phyloP scores from a whole-genome alignment of 1,140 invertebrate species.

The Manduca sexta region DNA sequence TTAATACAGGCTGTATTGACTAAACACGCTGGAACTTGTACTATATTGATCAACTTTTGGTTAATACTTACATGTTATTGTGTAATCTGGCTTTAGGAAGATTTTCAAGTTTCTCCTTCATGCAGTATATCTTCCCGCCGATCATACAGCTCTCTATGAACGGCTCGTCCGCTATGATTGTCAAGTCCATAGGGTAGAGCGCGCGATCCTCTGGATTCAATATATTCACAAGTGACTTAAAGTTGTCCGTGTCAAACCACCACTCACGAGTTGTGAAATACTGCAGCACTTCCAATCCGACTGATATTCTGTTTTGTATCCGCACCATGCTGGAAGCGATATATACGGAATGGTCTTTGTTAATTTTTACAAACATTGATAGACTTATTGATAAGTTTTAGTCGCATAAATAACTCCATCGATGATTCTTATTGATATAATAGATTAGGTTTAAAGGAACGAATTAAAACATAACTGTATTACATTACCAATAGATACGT shows the following conservation, averaged over 20 bases:
- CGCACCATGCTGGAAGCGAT: slow-evolving; percentile 81
- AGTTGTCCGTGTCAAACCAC: slow-evolving; percentile 85
- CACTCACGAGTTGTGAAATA: slow-evolving; percentile 95
- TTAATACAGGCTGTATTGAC: no score
- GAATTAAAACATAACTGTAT: no score
- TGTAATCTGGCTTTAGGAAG: slow-evolving; percentile 83
- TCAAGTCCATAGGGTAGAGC: slow-evolving; percentile 80
- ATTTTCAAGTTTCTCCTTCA: slow-evolving; percentile 87
- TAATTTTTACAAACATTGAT: no score
- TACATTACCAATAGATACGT: no score
- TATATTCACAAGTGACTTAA: slow-evolving; percentile 76
- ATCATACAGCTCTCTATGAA: slow-evolving; percentile 81
- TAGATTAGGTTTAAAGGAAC: no score
- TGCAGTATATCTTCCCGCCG: slow-evolving; percentile 84
- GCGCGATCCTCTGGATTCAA: slow-evolving; percentile 79
- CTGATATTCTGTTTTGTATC: slow-evolving; percentile 81
- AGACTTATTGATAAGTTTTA: no score
- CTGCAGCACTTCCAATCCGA: slow-evolving; percentile 85
- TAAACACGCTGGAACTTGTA: no score
- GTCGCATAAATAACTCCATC: no score
- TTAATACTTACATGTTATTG: slow-evolving; percentile 85
- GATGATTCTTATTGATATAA: no score
- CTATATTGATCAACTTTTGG: no score
- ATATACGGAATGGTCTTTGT: no score
- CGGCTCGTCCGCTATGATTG: slow-evolving; percentile 73